These are phyloP conservation scores for Leptarthrus brevirostris DNA, from an alignment of 2,888 invertebrate species.

Conservation along the genomic window DNA sequence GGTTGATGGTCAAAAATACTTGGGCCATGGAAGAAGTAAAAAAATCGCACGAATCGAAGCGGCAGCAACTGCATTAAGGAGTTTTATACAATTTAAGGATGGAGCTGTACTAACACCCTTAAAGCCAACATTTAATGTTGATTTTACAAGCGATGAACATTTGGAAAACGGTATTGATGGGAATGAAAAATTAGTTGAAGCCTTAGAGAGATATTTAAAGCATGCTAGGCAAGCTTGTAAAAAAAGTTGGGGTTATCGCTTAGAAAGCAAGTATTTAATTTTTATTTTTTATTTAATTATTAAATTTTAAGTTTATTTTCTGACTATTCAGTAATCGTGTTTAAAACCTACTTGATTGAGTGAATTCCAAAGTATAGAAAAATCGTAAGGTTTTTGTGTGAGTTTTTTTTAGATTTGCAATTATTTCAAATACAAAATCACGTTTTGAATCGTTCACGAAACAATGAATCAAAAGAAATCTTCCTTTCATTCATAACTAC, in stretches of 20 bases:
- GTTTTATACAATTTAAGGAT: conserved; percentile 72
- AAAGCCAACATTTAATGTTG: conserved; percentile 66
- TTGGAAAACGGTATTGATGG: conserved; percentile 66
- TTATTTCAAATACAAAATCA: background rate
- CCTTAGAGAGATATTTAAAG: conserved; percentile 61
- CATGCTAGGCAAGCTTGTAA: conserved; percentile 60
- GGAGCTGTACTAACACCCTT: conserved; percentile 63
- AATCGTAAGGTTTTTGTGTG: background rate
- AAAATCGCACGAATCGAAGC: conserved; percentile 71
- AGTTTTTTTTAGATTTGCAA: background rate
- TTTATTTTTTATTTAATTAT: conserved; percentile 56
- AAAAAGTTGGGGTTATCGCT: conserved; percentile 62
- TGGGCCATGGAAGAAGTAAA: conserved; percentile 71
- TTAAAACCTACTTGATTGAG: background rate
- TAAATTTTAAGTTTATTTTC: conserved; percentile 53
- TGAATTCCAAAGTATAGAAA: background rate
- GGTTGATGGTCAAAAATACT: conserved; percentile 71
- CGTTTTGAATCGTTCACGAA: background rate
- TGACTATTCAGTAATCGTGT: conserved; percentile 23
- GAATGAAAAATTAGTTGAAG: conserved; percentile 59
- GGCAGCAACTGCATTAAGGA: conserved; percentile 70
- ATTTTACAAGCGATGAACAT: conserved; percentile 70
- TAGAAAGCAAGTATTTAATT: conserved; percentile 67
- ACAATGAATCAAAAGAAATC: background rate
- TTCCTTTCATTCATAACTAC: background rate